A percentile compares a stretch with the other conserved stretches of the same genome.
These are phyloP conservation scores for Onychorhynchus coronatus DNA, from an alignment of 2,113 vertebrate genomes.

Conservation along the genomic window DNA sequence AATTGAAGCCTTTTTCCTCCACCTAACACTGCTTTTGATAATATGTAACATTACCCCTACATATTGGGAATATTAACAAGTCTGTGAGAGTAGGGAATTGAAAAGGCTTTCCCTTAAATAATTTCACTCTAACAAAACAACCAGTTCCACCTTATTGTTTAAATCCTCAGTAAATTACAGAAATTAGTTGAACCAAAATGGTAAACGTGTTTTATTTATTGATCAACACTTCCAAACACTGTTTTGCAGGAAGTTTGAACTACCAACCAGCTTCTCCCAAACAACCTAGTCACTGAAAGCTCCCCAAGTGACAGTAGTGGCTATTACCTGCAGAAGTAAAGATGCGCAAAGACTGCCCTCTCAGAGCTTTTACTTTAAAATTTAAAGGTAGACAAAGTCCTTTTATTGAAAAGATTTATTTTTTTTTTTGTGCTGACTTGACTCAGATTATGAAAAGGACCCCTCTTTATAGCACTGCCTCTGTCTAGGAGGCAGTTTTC, in stretches of 20 bases:
- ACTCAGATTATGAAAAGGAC: not conserved
- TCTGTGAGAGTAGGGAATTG: not conserved
- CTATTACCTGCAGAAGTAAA: not conserved
- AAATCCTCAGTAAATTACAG: not conserved
- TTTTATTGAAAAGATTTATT: not conserved
- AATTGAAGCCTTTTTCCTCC: not conserved
- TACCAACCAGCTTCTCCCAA: not conserved
- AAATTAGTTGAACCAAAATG: not conserved
- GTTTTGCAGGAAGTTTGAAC: not conserved
- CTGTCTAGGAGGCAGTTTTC: not conserved
- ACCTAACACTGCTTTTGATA: not conserved
- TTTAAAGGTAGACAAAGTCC: not conserved
- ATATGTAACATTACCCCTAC: accelerated
- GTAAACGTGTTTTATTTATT: not conserved
- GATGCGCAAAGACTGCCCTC: accelerated
- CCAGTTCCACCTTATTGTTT: not conserved
- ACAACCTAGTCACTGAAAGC: not conserved
- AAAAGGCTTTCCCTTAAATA: not conserved
- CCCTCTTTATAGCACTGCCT: accelerated
- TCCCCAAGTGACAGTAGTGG: accelerated
- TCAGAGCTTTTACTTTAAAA: accelerated
- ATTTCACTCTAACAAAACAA: not conserved
- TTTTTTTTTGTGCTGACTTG: not conserved
- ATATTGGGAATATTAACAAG: not conserved
- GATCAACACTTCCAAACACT: not conserved